phyloP scores from a whole-genome alignment of 92 coral and sea anemone species.

The Muricea muricata region DNA sequence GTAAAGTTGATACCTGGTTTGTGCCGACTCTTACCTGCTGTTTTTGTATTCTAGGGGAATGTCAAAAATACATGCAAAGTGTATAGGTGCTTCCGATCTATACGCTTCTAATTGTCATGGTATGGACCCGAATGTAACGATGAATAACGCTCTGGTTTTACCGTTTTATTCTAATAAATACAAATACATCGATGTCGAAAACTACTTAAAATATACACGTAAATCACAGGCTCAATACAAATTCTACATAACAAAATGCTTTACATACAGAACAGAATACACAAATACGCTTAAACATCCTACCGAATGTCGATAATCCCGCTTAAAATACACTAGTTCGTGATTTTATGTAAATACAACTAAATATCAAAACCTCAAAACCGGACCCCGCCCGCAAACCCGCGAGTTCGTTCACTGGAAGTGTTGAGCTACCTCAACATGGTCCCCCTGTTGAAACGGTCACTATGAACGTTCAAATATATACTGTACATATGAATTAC shows the following conservation, averaged over 20 bases:
- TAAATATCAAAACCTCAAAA: neutral
- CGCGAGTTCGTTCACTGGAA: neutral
- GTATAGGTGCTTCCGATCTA: neutral
- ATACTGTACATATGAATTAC: neutral
- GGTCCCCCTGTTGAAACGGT: constrained; percentile 35
- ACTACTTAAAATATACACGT: neutral
- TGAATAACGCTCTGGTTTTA: neutral
- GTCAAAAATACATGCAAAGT: too few relatives aligned
- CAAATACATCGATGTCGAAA: neutral
- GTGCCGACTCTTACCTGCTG: too few relatives aligned
- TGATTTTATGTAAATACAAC: neutral
- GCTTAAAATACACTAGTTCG: neutral
- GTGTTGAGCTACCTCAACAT: constrained; percentile 42
- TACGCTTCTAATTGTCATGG: neutral
- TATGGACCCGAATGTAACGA: neutral
- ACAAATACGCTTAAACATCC: neutral
- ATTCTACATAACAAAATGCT: neutral
- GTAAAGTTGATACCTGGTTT: too few relatives aligned
- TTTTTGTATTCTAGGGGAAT: too few relatives aligned
- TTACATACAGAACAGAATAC: neutral
- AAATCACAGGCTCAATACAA: too few relatives aligned
- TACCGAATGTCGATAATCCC: constrained; percentile 1
- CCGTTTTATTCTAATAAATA: neutral
- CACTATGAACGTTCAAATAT: neutral
- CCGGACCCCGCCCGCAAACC: neutral